phyloP scores from a whole-genome alignment of 2,113 vertebrate species.

The Oenanthe oenanthe region DNA sequence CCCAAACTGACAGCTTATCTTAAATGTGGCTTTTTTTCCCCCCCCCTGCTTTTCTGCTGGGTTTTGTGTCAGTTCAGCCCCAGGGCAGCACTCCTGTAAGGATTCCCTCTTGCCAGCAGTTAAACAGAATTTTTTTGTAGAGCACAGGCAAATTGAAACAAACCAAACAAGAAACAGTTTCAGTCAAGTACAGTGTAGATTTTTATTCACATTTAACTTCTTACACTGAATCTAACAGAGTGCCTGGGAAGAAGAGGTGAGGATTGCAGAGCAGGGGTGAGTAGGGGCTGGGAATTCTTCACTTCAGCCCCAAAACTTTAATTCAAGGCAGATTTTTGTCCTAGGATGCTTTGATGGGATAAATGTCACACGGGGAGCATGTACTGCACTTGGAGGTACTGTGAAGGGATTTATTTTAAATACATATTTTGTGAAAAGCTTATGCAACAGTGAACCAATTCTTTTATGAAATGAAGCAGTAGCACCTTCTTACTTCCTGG shows the following conservation, averaged over 20 bases:
- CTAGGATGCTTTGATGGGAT: background rate
- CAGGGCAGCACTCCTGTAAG: background rate
- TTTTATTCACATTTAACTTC: background rate
- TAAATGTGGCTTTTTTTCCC: background rate
- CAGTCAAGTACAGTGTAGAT: background rate
- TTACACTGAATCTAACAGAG: background rate
- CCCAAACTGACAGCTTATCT: background rate
- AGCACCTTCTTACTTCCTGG: background rate
- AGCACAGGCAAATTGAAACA: background rate
- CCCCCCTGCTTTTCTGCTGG: background rate
- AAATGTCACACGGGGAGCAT: background rate
- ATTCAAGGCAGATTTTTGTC: background rate
- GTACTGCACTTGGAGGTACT: background rate
- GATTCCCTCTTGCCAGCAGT: background rate
- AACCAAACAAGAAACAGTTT: background rate
- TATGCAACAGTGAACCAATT: background rate
- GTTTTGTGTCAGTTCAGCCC: background rate
- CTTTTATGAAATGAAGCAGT: background rate
- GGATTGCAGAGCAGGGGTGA: background rate
- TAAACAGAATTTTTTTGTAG: background rate
- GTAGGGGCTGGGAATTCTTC: background rate
- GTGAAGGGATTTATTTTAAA: background rate
- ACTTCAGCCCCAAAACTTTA: background rate
- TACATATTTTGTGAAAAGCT: background rate
- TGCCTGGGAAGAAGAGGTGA: background rate